Conservation (phyloP, 2,113 vertebrate species). For the Indicator maculatus region DNA sequence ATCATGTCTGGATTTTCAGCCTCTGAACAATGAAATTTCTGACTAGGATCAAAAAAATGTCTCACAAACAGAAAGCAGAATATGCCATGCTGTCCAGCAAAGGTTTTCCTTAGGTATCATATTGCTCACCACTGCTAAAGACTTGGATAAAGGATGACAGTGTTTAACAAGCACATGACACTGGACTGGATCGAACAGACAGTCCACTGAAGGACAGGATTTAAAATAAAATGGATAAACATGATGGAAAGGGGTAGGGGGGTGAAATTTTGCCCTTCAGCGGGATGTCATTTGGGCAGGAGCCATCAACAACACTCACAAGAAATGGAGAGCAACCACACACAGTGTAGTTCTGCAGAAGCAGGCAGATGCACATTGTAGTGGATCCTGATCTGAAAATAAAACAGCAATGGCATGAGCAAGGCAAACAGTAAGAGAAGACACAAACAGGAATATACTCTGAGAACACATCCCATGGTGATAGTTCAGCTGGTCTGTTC, state of each 20-base stretch:
- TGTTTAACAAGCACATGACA: not conserved
- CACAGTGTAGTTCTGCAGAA: not conserved
- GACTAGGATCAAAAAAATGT: not conserved
- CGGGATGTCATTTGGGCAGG: not conserved
- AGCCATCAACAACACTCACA: not conserved
- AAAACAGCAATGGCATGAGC: not conserved
- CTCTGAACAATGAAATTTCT: not conserved
- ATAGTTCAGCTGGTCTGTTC: not conserved
- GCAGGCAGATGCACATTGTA: too few relatives aligned
- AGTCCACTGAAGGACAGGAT: not conserved
- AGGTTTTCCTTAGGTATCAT: not conserved
- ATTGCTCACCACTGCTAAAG: not conserved
- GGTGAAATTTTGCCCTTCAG: not conserved
- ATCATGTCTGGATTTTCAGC: not conserved
- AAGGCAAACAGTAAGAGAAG: not conserved
- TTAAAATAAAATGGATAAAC: not conserved
- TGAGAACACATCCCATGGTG: not conserved
- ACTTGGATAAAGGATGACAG: not conserved
- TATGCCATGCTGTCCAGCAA: not conserved
- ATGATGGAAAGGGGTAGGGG: not conserved
- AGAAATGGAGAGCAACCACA: not conserved
- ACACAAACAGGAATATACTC: not conserved
- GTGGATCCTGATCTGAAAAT: not conserved
- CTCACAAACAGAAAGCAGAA: not conserved
- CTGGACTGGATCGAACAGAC: not conserved